Percentiles rank a stretch among this genome's conserved stretches.
Evolutionary conservation across 2,797 vertebrate genomes (phyloP).

Genomic region (Pyrocephalus nanus): DNA sequence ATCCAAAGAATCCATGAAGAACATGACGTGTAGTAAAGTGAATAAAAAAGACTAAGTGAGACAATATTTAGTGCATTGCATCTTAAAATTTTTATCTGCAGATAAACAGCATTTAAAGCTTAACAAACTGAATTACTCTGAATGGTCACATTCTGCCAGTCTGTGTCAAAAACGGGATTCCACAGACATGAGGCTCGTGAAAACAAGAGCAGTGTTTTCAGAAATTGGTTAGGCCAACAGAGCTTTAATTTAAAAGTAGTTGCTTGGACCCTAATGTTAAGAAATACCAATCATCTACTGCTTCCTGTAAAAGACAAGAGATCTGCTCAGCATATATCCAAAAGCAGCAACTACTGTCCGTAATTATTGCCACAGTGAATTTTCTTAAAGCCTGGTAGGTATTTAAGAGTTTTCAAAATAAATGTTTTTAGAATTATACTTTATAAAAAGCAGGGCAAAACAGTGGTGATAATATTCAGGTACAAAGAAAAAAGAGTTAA

Average conservation of each 20-base stretch:
- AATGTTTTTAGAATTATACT: background rate
- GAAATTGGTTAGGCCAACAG: background rate
- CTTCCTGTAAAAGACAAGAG: background rate
- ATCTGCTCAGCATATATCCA: background rate
- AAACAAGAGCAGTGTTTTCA: background rate
- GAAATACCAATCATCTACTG: background rate
- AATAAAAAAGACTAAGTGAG: background rate
- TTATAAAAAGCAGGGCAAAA: background rate
- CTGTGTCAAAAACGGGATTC: background rate
- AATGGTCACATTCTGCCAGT: background rate
- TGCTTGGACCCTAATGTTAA: background rate
- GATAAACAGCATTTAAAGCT: background rate
- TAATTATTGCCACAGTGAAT: background rate
- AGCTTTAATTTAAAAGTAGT: background rate
- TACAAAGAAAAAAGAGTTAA: background rate
- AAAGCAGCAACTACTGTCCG: background rate
- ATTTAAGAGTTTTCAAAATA: background rate
- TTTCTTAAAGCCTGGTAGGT: background rate
- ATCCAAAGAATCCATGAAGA: background rate
- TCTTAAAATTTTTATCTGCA: background rate
- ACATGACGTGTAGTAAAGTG: background rate
- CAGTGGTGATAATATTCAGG: background rate
- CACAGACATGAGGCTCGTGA: background rate
- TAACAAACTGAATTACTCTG: background rate
- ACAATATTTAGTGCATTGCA: background rate